Conservation (phyloP, 2,797 vertebrate species). For the Gadopsis marmoratus region DNA sequence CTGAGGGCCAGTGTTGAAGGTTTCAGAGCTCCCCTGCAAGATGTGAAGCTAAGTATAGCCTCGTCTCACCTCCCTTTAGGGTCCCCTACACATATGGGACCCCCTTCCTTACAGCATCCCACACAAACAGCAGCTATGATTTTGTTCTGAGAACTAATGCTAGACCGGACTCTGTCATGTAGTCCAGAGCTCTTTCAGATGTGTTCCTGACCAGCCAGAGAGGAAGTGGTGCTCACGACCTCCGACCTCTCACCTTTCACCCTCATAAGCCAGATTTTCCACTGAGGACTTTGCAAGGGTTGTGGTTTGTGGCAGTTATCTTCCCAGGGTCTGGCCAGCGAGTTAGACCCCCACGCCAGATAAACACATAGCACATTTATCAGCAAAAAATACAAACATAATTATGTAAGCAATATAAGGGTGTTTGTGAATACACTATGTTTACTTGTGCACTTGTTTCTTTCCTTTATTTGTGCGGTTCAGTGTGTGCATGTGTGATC, state of each 20-base stretch:
- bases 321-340: conserved; percentile 73
- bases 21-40: conserved; percentile 1
- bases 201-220: conserved; percentile 45
- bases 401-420: conserved; percentile 49
- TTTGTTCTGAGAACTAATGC: conserved; percentile 59
- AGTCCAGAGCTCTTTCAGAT: conserved; percentile 47
- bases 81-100: conserved; percentile 32
- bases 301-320: conserved; percentile 59
- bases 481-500: background rate
- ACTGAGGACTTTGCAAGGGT: conserved; percentile 43
- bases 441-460: conserved; percentile 24
- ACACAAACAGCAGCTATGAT: conserved; percentile 36
- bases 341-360: conserved; percentile 49
- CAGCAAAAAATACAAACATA: conserved; percentile 71
- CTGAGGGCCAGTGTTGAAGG: conserved; percentile 3
- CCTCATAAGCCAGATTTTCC: conserved; percentile 73
- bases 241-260: conserved; percentile 68
- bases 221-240: conserved; percentile 68
- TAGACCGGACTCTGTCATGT: conserved; percentile 36
- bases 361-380: conserved; percentile 78
- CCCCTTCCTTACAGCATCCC: conserved; percentile 31
- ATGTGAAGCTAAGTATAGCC: conserved; percentile 51
- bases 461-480: conserved; percentile 9
- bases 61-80: conserved; percentile 61
- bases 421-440: conserved; percentile 38